Evolutionary conservation across 1,140 invertebrate genomes (phyloP).

Genomic region (Brachionus rubens): DNA sequence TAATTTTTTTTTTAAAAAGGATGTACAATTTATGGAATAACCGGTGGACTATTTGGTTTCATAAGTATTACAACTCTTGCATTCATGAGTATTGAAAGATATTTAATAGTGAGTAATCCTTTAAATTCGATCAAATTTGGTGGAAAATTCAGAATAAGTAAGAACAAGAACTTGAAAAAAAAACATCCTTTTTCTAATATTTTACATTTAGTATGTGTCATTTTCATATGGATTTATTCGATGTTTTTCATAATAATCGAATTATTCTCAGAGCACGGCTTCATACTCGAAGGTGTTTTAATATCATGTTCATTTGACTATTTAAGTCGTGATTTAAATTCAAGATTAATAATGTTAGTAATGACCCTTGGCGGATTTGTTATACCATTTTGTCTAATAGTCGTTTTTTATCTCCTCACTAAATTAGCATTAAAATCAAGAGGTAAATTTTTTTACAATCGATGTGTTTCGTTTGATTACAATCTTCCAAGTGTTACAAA

Average conservation of each 20-base stretch:
- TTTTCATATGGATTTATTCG: neutral
- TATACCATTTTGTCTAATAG: neutral
- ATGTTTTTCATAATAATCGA: neutral
- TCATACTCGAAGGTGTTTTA: neutral
- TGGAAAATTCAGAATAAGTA: neutral
- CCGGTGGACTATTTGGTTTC: neutral
- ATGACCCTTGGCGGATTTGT: neutral
- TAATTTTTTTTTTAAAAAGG: neutral
- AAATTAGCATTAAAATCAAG: neutral
- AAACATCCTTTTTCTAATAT: too few relatives aligned
- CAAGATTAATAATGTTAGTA: neutral
- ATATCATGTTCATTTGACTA: conserved; percentile 15
- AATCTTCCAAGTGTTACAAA: too few relatives aligned
- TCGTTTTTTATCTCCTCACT: neutral
- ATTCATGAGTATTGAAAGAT: neutral
- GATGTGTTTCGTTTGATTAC: too few relatives aligned
- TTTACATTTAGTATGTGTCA: neutral
- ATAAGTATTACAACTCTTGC: neutral
- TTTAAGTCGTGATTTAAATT: neutral
- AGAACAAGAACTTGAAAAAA: too few relatives aligned
- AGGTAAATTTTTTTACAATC: neutral
- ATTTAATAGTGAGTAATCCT: neutral
- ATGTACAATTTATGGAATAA: neutral
- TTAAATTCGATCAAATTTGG: neutral
- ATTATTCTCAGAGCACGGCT: neutral